Evolutionary conservation across 2,797 vertebrate species (phyloP).

Genomic region (Lithobates sylvaticus): DNA sequence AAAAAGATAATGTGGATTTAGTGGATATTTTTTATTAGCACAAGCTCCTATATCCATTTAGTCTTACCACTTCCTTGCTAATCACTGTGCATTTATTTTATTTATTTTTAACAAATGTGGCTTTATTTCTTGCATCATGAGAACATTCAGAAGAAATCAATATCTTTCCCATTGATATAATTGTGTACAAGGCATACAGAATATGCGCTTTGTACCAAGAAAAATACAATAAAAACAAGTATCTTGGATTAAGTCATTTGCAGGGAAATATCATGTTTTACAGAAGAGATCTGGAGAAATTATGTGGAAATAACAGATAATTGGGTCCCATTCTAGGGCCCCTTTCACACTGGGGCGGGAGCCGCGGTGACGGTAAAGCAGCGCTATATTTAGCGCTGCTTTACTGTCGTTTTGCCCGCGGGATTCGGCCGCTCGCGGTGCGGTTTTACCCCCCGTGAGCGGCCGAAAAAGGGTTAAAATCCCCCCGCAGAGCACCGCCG

Average conservation of each 20-base stretch:
- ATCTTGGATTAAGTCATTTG: constrained; percentile 2
- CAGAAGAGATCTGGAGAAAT: constrained; percentile 19
- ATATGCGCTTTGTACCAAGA: neutral
- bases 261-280: constrained; percentile 9
- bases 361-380: too few relatives aligned
- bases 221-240: constrained; percentile 3
- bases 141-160: neutral
- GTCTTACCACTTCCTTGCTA: neutral
- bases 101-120: neutral
- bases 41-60: too few relatives aligned
- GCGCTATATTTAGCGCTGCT: too few relatives aligned
- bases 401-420: too few relatives aligned
- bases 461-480: too few relatives aligned
- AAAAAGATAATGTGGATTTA: too few relatives aligned
- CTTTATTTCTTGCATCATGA: neutral
- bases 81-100: too few relatives aligned
- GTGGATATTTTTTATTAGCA: too few relatives aligned
- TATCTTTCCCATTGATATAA: neutral
- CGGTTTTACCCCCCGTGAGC: too few relatives aligned
- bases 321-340: neutral
- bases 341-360: too few relatives aligned
- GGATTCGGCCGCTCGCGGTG: too few relatives aligned
- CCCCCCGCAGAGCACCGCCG: too few relatives aligned
- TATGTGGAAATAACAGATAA: constrained; percentile 37
- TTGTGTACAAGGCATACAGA: neutral